Base-by-base conservation (phyloP, 2,888 invertebrate genomes). In the Ormyrus nitidulus region DNA sequence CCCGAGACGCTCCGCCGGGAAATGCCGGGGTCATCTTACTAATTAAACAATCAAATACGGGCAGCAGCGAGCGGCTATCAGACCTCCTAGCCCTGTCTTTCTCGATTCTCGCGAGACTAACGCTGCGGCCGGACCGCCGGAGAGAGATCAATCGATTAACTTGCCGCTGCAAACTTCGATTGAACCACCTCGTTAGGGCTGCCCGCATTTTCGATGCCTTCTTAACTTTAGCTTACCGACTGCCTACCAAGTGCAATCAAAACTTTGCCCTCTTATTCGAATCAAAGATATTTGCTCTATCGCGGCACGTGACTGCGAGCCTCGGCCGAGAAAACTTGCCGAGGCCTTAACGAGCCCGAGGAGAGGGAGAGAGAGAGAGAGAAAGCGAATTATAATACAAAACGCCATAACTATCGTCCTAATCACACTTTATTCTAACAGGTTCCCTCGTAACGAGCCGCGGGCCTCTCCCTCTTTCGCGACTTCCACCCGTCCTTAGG, bases 31-130 rank as follows among this genome's bases (percentile, higher is more conserved):
- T 90, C 90, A 90, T 89, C 89, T 87, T 89, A 88, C 90, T 90
- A 89, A 90, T 90, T 90, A 90, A 90, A 90, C 90, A 90, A 90
- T 90, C 90, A 90, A 90, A 90, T 90, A 89, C 90, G 89, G 89
- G 90, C 85, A 85, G 81, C 80, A 66, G 78, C 81, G 76, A 83
- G 71, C 71, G 83, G 81, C 82, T 80, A 82, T 77, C 79, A 54
- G 73, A 64, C 77, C 56, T 49, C 65, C 77, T 48, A 4, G 61
- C 34, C 65, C 8, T 56, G 9, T 6, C 58, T 19, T 49, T 10
- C 61, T 46, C 69, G 65, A 70, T 70, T 54, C 75, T 74, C 77
- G 61, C 71, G 62, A 69, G 73, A 72, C 56, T 49, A 51, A 19
- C n/a, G 11, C 49, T 19, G 66, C 13, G 44, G n/a, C 62, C 34